Evolutionary conservation across 2,113 vertebrate genomes (phyloP).

Genomic region (Leptobrachium ailaonicum): DNA sequence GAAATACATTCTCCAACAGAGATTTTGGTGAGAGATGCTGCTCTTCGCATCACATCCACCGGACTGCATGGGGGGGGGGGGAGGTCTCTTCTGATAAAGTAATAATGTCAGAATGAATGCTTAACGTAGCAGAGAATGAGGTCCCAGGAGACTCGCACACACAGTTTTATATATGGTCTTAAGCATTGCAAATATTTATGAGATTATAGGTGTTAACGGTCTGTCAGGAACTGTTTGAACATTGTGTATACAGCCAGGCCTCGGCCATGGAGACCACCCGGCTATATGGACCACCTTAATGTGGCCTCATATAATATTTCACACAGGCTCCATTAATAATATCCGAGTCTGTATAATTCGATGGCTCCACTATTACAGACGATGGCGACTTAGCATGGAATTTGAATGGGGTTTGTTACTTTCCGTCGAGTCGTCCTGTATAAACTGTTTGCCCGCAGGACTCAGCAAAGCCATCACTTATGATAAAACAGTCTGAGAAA

Average conservation of each 20-base stretch:
- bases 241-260: slow-evolving; percentile 80
- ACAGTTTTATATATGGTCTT: slow-evolving; percentile 81
- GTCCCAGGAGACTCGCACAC: slow-evolving; percentile 79
- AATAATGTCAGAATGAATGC: slow-evolving; percentile 82
- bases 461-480: slow-evolving; percentile 29
- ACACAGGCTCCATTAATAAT: slow-evolving; percentile 69
- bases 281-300: slow-evolving; percentile 76
- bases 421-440: slow-evolving; percentile 29
- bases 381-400: slow-evolving; percentile 59
- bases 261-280: slow-evolving; percentile 73
- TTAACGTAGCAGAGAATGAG: slow-evolving; percentile 80
- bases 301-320: slow-evolving; percentile 76
- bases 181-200: slow-evolving; percentile 85
- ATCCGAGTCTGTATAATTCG: slow-evolving; percentile 68
- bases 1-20: too few species aligned
- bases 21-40: too few species aligned
- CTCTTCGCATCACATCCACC: slow-evolving; percentile 60
- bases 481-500: slow-evolving; percentile 10
- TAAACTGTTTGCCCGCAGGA: slow-evolving; percentile 53
- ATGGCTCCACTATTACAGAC: slow-evolving; percentile 61
- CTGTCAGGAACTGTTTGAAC: slow-evolving; percentile 84
- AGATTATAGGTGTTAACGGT: slow-evolving; percentile 85
- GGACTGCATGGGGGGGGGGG: slow-evolving; percentile 64
- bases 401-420: slow-evolving; percentile 50
- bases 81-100: slow-evolving; percentile 75